Evolutionary conservation across 2,797 vertebrate species (phyloP).

Genomic region (Sebastes vulpes): DNA sequence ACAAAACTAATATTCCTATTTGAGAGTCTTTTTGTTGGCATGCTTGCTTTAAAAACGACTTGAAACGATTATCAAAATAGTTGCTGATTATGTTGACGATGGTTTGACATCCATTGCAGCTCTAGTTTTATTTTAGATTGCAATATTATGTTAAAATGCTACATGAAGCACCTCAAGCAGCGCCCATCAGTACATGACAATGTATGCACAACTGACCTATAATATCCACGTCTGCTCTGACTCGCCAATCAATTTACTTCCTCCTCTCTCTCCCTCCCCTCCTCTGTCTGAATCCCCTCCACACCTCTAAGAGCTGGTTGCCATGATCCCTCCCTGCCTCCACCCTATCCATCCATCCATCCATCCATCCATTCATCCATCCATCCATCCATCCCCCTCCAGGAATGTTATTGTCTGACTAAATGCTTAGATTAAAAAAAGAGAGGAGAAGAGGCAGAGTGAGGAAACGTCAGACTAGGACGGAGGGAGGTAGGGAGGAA

Average conservation of each 20-base stretch:
- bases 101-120: neutral
- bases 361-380: constrained; percentile 10
- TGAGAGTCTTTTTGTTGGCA: neutral
- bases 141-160: neutral
- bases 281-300: constrained; percentile 39
- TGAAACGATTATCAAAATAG: neutral
- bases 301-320: constrained; percentile 30
- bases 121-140: neutral
- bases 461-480: constrained; percentile 45
- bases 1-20: neutral
- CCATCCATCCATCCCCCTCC: constrained; percentile 35
- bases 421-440: constrained; percentile 56
- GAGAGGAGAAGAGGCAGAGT: constrained; percentile 20
- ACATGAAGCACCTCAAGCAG: neutral
- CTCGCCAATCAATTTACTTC: constrained; percentile 25
- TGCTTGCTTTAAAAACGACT: neutral
- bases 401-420: constrained; percentile 63
- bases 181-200: neutral
- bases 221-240: constrained; percentile 15
- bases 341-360: constrained; percentile 16
- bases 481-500: neutral
- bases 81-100: neutral
- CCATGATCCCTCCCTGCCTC: constrained; percentile 19
- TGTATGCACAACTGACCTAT: neutral
- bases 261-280: constrained; percentile 10